Evolutionary conservation across 2,113 vertebrate genomes (phyloP).

Genomic region (Semicossyphus pulcher): DNA sequence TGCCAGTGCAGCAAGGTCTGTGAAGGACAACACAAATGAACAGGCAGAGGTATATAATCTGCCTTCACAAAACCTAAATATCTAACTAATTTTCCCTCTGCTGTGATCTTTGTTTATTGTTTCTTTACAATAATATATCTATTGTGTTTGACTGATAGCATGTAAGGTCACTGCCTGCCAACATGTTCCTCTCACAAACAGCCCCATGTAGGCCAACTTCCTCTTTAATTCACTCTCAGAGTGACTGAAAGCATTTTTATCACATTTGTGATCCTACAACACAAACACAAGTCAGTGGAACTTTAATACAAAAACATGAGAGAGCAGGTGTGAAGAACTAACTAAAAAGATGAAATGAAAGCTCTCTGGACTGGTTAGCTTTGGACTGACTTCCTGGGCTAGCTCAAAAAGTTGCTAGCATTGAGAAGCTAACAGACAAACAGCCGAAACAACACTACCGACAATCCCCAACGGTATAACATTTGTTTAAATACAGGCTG

Average conservation of each 20-base stretch:
- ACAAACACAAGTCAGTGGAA: conserved; percentile 7
- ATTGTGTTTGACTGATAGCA: conserved; percentile 22
- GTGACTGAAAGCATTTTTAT: conserved; percentile 35
- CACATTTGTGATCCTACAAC: conserved; percentile 27
- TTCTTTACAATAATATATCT: not conserved
- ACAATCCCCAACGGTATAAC: conserved; percentile 9
- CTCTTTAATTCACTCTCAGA: conserved; percentile 46
- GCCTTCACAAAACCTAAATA: conserved; percentile 12
- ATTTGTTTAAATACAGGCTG: conserved; percentile 21
- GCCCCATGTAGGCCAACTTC: conserved; percentile 47
- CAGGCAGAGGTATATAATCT: conserved; percentile 14
- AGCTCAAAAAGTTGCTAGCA: not conserved
- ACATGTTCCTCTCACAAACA: conserved; percentile 39
- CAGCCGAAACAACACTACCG: conserved; percentile 3
- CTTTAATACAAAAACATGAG: not conserved
- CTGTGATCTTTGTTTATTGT: not conserved
- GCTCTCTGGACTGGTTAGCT: not conserved
- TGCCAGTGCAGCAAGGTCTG: conserved; percentile 63
- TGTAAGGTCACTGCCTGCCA: conserved; percentile 7
- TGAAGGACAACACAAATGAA: conserved; percentile 64
- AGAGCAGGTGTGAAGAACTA: not conserved
- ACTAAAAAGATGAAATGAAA: conserved; percentile 20
- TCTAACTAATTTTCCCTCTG: not conserved
- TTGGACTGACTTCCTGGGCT: not conserved
- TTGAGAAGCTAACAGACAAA: conserved; percentile 17